Evolutionary conservation across 2,888 invertebrate genomes (phyloP).

Genomic region (Philereme vetulata): DNA sequence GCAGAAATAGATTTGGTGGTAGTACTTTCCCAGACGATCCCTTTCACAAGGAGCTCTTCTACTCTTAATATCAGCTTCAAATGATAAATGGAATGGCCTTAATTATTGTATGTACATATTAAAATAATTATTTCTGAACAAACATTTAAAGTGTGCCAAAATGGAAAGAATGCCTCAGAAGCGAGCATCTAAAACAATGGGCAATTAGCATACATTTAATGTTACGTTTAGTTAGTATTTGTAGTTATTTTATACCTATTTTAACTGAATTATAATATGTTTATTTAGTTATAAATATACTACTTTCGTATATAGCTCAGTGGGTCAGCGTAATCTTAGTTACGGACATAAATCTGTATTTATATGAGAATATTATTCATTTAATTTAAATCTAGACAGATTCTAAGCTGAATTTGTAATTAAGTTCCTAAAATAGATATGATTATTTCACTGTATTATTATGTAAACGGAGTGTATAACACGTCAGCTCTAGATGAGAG

Average conservation of each 20-base stretch:
- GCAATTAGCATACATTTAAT: slow-evolving; percentile 13
- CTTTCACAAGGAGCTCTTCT: no score
- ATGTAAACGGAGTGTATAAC: slow-evolving; percentile 21
- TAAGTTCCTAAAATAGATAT: slow-evolving; percentile 10
- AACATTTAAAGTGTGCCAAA: slow-evolving; percentile 11
- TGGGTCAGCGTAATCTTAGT: slow-evolving; percentile 5
- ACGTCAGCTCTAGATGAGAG: slow-evolving; percentile 26
- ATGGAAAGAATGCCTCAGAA: slow-evolving; percentile 10
- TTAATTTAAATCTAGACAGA: slow-evolving; percentile 8
- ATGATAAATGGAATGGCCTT: no score
- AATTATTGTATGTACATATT: neutral
- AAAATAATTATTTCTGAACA: slow-evolving; percentile 8
- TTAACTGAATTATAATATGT: neutral
- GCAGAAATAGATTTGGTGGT: no score
- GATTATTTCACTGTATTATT: slow-evolving; percentile 6
- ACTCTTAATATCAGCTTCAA: no score
- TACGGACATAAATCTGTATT: slow-evolving; percentile 12
- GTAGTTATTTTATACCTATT: slow-evolving; percentile 9
- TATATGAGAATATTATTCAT: slow-evolving; percentile 4
- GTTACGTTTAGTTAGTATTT: slow-evolving; percentile 17
- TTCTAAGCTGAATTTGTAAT: slow-evolving; percentile 1
- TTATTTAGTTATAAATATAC: neutral
- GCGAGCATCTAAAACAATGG: slow-evolving; percentile 12
- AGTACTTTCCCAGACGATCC: no score
- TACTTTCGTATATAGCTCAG: neutral